Percentiles rank a stretch among this genome's conserved stretches.
These are phyloP conservation scores for Steinernema hermaphroditum DNA, from an alignment of 2,888 invertebrate genomes.

Conservation along the genomic window DNA sequence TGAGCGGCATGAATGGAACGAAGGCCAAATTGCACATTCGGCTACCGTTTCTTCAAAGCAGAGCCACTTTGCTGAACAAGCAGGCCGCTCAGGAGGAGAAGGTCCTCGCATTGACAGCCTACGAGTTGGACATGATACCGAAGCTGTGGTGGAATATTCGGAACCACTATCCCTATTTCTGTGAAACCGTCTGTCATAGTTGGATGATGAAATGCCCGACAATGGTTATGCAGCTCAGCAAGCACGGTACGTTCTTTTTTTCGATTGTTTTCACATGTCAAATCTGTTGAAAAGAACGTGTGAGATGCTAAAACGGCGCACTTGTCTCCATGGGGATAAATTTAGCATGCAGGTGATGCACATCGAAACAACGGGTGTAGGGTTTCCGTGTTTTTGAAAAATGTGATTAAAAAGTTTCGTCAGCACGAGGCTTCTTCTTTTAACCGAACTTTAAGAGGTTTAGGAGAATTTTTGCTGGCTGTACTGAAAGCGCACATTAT, in stretches of 20 bases:
- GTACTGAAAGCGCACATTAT: no score
- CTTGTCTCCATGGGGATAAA: slow-evolving; percentile 17
- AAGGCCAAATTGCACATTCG: slow-evolving; percentile 5
- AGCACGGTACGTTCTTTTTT: slow-evolving; percentile 4
- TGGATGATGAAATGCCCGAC: slow-evolving; percentile 41
- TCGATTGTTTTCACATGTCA: background rate
- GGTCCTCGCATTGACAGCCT: slow-evolving; percentile 35
- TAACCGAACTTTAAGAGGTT: background rate
- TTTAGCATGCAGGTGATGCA: slow-evolving; percentile 1
- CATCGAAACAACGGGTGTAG: no score
- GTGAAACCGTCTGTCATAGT: slow-evolving; percentile 54
- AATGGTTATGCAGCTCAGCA: slow-evolving; percentile 20
- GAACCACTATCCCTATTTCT: slow-evolving; percentile 47
- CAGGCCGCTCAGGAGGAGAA: slow-evolving; percentile 20
- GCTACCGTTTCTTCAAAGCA: slow-evolving; percentile 20
- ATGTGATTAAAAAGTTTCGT: no score
- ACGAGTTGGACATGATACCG: slow-evolving; percentile 51
- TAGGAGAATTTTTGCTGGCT: no score
- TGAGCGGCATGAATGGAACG: slow-evolving; percentile 18
- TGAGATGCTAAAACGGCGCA: no score
- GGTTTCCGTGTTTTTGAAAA: slow-evolving; percentile 9
- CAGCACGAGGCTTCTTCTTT: background rate
- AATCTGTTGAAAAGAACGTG: no score
- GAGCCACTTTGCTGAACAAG: slow-evolving; percentile 22
- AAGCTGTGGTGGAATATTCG: slow-evolving; percentile 44